These are phyloP conservation scores for Meriones unguiculatus DNA, from an alignment of 2,113 vertebrate genomes.

Conservation along the genomic window DNA sequence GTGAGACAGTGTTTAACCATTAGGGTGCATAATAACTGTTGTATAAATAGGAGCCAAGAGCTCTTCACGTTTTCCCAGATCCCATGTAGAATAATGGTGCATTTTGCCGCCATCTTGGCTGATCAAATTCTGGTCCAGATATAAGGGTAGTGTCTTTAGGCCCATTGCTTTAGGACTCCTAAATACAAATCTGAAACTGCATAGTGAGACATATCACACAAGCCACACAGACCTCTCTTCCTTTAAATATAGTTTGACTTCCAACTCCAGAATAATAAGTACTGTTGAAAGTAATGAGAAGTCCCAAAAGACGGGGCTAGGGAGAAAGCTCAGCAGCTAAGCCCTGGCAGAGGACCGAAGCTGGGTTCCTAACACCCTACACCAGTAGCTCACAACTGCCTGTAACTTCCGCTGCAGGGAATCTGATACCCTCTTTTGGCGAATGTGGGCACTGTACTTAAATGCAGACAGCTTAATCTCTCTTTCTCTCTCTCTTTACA, in stretches of 20 bases:
- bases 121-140: constrained; percentile 13
- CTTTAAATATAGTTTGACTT: background rate
- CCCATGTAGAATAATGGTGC: background rate
- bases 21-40: background rate
- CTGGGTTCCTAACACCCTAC: background rate
- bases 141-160: background rate
- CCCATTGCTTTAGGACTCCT: background rate
- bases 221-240: background rate
- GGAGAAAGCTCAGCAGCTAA: background rate
- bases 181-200: background rate
- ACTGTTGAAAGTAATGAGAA: background rate
- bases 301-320: background rate
- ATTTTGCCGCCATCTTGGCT: constrained; percentile 10
- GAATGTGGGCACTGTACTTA: background rate
- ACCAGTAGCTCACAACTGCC: background rate
- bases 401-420: background rate
- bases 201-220: background rate
- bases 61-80: background rate
- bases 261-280: constrained; percentile 29
- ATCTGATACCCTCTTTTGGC: background rate
- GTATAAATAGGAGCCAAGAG: background rate
- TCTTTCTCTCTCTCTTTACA: background rate
- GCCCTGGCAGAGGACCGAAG: background rate
- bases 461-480: too few species aligned
- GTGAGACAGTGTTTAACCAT: background rate